These are phyloP conservation scores for Epizoanthus stellaris DNA, from an alignment of 92 coral and sea anemone genomes.

Conservation along the genomic window DNA sequence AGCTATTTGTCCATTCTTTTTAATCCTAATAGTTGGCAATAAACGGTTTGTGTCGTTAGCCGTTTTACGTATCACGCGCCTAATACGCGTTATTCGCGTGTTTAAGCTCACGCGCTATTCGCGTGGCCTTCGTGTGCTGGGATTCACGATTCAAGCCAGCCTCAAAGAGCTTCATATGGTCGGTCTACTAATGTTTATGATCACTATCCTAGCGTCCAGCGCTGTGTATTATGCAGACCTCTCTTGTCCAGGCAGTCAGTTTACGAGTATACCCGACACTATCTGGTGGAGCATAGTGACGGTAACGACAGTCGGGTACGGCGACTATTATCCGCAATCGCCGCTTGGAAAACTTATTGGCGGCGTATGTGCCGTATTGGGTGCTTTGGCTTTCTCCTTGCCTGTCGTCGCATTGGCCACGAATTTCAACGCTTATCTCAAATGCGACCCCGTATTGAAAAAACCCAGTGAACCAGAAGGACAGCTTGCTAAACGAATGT, in stretches of 20 bases:
- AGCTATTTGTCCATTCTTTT: slow-evolving; percentile 89
- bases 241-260: slow-evolving; percentile 61
- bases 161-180: slow-evolving; percentile 93
- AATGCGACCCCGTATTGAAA: slow-evolving; percentile 81
- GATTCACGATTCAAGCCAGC: slow-evolving; percentile 89
- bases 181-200: slow-evolving; percentile 81
- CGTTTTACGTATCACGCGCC: slow-evolving; percentile 76
- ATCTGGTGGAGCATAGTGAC: slow-evolving; percentile 97
- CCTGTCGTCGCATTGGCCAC: slow-evolving; percentile 97
- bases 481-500: slow-evolving; percentile 36
- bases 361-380: slow-evolving; percentile 86
- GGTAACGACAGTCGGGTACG: slow-evolving; percentile 92
- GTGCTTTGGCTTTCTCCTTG: slow-evolving; percentile 90
- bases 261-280: slow-evolving; percentile 90
- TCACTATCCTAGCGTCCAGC: slow-evolving; percentile 82
- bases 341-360: slow-evolving; percentile 83
- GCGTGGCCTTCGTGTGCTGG: slow-evolving; percentile 90
- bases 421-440: slow-evolving; percentile 89
- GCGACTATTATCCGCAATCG: slow-evolving; percentile 80
- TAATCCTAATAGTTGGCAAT: slow-evolving; percentile 75
- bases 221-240: slow-evolving; percentile 86
- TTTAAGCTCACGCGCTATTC: slow-evolving; percentile 94
- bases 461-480: slow-evolving; percentile 48
- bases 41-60: slow-evolving; percentile 72
- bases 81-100: slow-evolving; percentile 86